Percentiles rank a stretch among this genome's conserved stretches.
These are phyloP conservation scores for Pheosia gnoma DNA, from an alignment of 2,888 invertebrate species.

Conservation along the genomic window DNA sequence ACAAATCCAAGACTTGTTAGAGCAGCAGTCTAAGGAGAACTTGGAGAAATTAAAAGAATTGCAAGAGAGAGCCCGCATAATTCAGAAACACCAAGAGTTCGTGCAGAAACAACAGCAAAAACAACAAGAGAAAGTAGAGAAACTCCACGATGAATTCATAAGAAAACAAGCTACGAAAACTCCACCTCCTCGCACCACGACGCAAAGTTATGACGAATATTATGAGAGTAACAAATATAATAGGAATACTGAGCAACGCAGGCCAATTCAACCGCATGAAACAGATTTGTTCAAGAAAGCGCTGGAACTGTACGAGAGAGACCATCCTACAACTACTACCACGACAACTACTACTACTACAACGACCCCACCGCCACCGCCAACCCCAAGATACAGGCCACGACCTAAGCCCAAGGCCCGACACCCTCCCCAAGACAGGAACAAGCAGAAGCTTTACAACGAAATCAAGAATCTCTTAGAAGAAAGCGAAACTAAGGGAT, in stretches of 20 bases:
- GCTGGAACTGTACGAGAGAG: slow-evolving; percentile 86
- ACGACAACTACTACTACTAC: slow-evolving; percentile 87
- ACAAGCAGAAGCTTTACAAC: slow-evolving; percentile 83
- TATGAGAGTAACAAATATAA: slow-evolving; percentile 38
- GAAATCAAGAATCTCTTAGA: slow-evolving; percentile 82
- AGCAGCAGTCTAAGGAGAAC: slow-evolving; percentile 85
- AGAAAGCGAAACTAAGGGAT: slow-evolving; percentile 83
- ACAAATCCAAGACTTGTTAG: slow-evolving; percentile 83
- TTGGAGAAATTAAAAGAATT: slow-evolving; percentile 86
- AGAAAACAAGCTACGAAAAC: slow-evolving; percentile 88
- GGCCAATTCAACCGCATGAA: slow-evolving; percentile 86
- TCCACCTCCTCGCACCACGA: slow-evolving; percentile 77
- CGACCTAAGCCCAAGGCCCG: slow-evolving; percentile 67
- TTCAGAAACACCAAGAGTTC: slow-evolving; percentile 90
- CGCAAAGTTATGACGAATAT: slow-evolving; percentile 76
- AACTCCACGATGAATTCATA: slow-evolving; percentile 88
- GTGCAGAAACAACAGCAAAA: slow-evolving; percentile 92
- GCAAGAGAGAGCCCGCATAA: slow-evolving; percentile 88
- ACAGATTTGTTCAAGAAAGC: slow-evolving; percentile 86
- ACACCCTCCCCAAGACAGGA: slow-evolving; percentile 76
- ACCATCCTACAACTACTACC: slow-evolving; percentile 88
- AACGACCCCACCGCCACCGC: slow-evolving; percentile 70
- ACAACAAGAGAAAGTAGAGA: slow-evolving; percentile 89
- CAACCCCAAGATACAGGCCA: slow-evolving; percentile 66
- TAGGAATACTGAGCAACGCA: slow-evolving; percentile 68